Conservation (phyloP, 2,797 vertebrate genomes). For the Phoxinus dragarum region DNA sequence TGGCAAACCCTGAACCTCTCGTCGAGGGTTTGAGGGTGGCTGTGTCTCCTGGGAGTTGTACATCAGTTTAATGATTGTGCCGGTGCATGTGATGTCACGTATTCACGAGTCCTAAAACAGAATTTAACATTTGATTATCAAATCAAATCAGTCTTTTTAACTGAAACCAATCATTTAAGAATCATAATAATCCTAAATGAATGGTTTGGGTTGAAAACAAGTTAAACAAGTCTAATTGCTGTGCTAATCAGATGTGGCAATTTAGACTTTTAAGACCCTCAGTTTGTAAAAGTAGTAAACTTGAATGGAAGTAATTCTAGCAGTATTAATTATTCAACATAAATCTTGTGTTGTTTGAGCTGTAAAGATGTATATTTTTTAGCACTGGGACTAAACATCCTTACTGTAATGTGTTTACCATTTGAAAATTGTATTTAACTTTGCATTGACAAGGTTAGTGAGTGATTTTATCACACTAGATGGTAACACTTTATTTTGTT, state of each 20-base stretch:
- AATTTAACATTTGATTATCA: conserved; percentile 26
- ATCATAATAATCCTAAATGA: neutral
- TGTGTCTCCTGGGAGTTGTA: neutral
- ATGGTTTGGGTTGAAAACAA: neutral
- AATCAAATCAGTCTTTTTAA: conserved; percentile 43
- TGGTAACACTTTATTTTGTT: neutral
- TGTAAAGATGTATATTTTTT: neutral
- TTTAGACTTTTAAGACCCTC: neutral
- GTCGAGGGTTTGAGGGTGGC: conserved; percentile 27
- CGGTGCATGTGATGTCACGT: conserved; percentile 36
- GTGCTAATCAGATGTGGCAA: neutral
- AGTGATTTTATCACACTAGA: neutral
- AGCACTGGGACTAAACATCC: neutral
- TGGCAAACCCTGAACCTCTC: conserved; percentile 45
- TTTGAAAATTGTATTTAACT: neutral
- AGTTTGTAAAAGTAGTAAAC: neutral
- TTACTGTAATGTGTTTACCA: neutral
- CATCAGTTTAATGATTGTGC: conserved; percentile 16
- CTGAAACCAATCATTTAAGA: neutral
- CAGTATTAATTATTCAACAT: neutral
- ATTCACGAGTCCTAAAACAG: conserved; percentile 27
- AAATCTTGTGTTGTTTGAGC: no score
- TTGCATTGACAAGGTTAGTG: neutral
- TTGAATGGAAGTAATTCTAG: neutral
- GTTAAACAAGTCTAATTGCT: neutral